A percentile compares a stretch with the other conserved stretches of the same genome.
Conservation (phyloP, 2,113 vertebrate species). For the Rhegmatorhina hoffmannsi region DNA sequence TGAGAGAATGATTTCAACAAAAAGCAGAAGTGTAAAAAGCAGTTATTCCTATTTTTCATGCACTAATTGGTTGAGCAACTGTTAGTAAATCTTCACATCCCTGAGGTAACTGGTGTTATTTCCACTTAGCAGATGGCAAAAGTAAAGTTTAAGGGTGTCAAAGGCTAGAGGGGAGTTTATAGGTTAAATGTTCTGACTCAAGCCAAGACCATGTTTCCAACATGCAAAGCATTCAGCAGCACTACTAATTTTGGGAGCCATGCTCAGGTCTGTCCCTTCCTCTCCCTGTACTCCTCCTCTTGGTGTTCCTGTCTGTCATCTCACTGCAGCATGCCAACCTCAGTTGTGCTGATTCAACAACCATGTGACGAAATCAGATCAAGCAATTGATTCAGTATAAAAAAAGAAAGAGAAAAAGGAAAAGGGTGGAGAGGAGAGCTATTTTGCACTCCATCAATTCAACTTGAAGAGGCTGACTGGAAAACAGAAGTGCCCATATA, state of each 20-base stretch:
- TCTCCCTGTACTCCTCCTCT: not conserved
- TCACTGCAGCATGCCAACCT: not conserved
- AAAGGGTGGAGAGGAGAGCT: not conserved
- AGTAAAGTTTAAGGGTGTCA: not conserved
- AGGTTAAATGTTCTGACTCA: not conserved
- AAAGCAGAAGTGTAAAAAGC: not conserved
- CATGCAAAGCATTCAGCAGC: slow-evolving; percentile 39
- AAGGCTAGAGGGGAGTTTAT: not conserved
- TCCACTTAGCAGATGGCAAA: not conserved
- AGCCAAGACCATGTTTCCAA: slow-evolving; percentile 32
- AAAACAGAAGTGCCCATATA: not conserved
- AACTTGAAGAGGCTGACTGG: not conserved
- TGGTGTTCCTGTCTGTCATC: slow-evolving; percentile 6
- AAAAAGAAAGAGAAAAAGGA: slow-evolving; percentile 19
- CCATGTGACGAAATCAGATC: not conserved
- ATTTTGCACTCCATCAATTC: not conserved
- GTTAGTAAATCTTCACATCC: not conserved
- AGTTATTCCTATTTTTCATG: not conserved
- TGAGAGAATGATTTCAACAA: not conserved
- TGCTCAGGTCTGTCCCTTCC: not conserved
- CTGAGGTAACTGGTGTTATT: not conserved
- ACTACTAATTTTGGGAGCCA: slow-evolving; percentile 46
- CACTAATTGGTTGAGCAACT: not conserved
- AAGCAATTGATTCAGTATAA: slow-evolving; percentile 24
- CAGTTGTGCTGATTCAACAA: slow-evolving; percentile 47